phyloP scores from a whole-genome alignment of 2,797 vertebrate species.

The Falco novaeseelandiae region DNA sequence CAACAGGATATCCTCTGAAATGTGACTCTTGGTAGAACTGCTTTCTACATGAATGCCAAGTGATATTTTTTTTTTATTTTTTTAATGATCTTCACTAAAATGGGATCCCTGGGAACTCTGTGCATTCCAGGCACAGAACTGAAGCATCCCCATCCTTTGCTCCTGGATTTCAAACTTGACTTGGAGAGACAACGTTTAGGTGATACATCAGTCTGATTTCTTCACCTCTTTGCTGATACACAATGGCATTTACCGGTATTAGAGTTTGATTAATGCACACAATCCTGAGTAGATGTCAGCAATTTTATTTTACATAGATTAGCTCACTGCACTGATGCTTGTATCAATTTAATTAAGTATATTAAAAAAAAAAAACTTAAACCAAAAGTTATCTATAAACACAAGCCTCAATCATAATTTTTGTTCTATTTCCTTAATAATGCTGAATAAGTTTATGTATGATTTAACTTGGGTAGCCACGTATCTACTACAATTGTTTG shows the following conservation, averaged over 20 bases:
- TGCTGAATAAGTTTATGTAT: neutral
- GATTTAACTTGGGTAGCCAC: neutral
- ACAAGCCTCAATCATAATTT: neutral
- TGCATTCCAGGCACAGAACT: neutral
- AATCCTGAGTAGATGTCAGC: neutral
- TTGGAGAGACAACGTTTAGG: neutral
- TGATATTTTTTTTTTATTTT: neutral
- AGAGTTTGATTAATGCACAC: neutral
- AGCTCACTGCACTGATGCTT: neutral
- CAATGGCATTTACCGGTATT: neutral
- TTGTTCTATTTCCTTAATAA: neutral
- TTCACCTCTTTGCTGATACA: neutral
- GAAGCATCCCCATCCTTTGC: neutral
- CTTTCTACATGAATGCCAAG: neutral
- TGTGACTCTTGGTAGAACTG: neutral
- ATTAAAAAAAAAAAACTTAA: neutral
- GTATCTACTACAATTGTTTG: neutral
- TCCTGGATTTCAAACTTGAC: neutral
- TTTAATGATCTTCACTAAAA: neutral
- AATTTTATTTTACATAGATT: neutral
- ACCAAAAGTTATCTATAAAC: neutral
- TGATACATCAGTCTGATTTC: neutral
- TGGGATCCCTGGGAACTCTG: neutral
- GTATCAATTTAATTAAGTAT: neutral
- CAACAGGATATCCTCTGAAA: neutral